Conservation (phyloP, 1,140 invertebrate species). For the Condylostylus longicornis region DNA sequence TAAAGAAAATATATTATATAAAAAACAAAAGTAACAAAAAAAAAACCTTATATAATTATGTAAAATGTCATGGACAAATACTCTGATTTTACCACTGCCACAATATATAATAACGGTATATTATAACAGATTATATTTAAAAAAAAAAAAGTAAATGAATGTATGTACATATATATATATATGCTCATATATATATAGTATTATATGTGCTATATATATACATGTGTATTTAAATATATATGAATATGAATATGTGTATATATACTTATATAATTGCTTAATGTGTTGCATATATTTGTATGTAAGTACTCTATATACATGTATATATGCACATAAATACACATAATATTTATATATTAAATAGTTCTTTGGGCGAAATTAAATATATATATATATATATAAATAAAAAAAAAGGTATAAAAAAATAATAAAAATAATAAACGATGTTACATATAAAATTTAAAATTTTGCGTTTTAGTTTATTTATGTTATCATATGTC, state of each 20-base stretch:
- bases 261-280: constrained; percentile 8
- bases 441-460: constrained; percentile 5
- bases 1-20: no score
- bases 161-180: no score
- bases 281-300: neutral
- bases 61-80: constrained; percentile 14
- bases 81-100: constrained; percentile 31
- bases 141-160: no score
- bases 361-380: constrained; percentile 33
- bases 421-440: constrained; percentile 14
- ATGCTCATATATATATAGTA: no score
- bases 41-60: no score
- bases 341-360: constrained; percentile 7
- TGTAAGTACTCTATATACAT: constrained; percentile 6
- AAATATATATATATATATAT: constrained; percentile 33
- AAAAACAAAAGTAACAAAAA: no score
- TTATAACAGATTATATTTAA: no score
- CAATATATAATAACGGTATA: constrained; percentile 14
- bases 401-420: constrained; percentile 33
- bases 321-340: constrained; percentile 11
- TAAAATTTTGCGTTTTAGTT: no score
- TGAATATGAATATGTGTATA: constrained; percentile 6
- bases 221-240: no score
- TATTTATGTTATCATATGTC: no score
- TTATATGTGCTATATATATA: no score